Percentiles rank a stretch among this genome's conserved stretches.
These are phyloP conservation scores for Gasterosteus aculeatus DNA, from an alignment of 2,113 vertebrate species.

Conservation along the genomic window DNA sequence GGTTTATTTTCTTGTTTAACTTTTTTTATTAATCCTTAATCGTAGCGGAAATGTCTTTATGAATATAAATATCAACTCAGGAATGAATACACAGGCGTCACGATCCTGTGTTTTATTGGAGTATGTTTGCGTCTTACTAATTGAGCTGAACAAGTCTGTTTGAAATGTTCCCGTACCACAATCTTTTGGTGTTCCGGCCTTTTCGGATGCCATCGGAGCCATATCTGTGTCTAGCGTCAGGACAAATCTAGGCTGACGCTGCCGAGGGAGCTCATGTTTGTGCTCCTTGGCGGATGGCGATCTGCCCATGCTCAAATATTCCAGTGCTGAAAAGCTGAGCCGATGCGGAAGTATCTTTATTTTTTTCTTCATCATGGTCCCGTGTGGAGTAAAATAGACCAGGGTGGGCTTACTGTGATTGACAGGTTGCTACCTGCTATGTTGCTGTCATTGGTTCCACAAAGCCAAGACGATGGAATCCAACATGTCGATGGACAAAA, in stretches of 20 bases:
- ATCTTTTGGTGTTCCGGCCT: background rate
- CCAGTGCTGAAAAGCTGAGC: too few species aligned
- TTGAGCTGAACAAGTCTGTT: background rate
- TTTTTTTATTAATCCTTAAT: too few species aligned
- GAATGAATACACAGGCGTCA: slow-evolving; percentile 38
- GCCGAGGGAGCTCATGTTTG: background rate
- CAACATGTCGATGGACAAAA: background rate
- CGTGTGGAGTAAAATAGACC: background rate
- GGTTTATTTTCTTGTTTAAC: slow-evolving; percentile 82
- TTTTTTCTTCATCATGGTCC: too few species aligned
- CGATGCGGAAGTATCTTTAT: too few species aligned
- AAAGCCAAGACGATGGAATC: background rate
- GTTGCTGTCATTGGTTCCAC: background rate
- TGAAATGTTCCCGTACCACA: background rate
- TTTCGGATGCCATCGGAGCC: background rate
- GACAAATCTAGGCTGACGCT: background rate
- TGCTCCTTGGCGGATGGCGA: too few species aligned
- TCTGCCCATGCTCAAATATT: background rate
- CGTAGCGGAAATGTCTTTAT: slow-evolving; percentile 57
- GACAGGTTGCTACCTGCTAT: background rate
- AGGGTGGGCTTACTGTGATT: background rate
- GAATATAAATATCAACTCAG: slow-evolving; percentile 46
- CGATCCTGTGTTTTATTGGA: slow-evolving; percentile 23
- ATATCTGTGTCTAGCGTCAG: background rate
- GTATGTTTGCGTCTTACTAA: slow-evolving; percentile 19